Percentiles rank a stretch among this genome's conserved stretches.
phyloP scores from a whole-genome alignment of 2,113 vertebrate species.

The Myotis lucifugus region DNA sequence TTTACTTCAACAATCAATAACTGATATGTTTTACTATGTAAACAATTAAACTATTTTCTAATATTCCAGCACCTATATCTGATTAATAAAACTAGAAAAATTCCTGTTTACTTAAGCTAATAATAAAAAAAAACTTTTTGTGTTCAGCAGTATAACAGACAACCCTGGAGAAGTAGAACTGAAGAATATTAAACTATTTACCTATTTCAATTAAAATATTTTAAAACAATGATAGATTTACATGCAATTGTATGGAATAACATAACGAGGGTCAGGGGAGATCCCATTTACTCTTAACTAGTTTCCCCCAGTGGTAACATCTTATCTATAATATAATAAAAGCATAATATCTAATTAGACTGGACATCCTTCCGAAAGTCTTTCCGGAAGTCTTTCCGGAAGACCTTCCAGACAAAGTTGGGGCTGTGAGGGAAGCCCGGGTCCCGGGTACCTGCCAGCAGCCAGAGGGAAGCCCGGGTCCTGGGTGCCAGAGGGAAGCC shows the following conservation, averaged over 20 bases:
- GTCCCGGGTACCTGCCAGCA: no score
- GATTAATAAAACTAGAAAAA: conserved; percentile 44
- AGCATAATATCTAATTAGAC: no score
- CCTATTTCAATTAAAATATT: not conserved
- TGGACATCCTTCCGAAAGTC: no score
- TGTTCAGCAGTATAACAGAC: not conserved
- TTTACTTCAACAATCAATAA: conserved; percentile 42
- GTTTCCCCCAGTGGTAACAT: not conserved
- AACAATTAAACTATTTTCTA: conserved; percentile 44
- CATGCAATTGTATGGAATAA: not conserved
- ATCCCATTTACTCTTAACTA: not conserved
- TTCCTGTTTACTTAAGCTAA: not conserved
- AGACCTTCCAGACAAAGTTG: no score
- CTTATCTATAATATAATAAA: not conserved
- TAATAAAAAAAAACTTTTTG: not conserved
- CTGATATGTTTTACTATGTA: not conserved
- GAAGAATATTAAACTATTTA: not conserved
- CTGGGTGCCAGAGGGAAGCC: no score
- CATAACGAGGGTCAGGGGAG: not conserved
- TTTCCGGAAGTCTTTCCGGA: no score
- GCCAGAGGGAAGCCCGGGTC: no score
- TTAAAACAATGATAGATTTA: not conserved
- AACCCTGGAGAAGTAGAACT: not conserved
- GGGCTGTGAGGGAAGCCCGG: no score
- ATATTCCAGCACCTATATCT: not conserved